These are phyloP conservation scores for Trinectes maculatus DNA, from an alignment of 2,113 vertebrate genomes.

Conservation along the genomic window DNA sequence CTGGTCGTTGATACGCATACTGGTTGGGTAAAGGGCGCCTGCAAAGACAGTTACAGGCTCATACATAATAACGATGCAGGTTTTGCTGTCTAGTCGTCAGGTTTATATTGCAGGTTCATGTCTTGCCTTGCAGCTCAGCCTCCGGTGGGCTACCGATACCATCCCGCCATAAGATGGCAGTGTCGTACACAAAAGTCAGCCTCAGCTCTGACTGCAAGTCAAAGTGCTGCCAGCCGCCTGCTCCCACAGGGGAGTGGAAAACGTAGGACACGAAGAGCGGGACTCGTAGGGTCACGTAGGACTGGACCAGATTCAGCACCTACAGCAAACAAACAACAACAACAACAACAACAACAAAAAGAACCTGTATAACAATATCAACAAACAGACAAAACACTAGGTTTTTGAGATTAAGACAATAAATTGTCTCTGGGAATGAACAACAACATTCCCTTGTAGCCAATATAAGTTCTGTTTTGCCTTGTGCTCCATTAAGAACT, in stretches of 20 bases:
- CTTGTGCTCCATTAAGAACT: background rate
- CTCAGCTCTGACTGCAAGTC: conserved; percentile 92
- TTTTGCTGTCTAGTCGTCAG: background rate
- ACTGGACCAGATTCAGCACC: conserved; percentile 96
- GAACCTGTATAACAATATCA: no score
- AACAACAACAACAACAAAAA: background rate
- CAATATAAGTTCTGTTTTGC: conserved; percentile 2
- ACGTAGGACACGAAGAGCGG: conserved; percentile 94
- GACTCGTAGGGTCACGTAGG: conserved; percentile 94
- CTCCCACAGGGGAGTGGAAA: conserved; percentile 92
- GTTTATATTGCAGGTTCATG: background rate
- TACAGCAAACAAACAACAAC: conserved; percentile 51
- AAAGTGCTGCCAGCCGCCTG: conserved; percentile 96
- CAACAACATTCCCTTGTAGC: background rate
- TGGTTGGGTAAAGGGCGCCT: conserved; percentile 95
- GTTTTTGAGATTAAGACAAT: no score
- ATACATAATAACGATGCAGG: no score
- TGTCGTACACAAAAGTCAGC: conserved; percentile 98
- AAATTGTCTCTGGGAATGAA: background rate
- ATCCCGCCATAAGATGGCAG: conserved; percentile 96
- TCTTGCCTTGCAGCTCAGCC: conserved; percentile 90
- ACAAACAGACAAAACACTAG: no score
- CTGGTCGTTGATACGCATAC: conserved; percentile 91
- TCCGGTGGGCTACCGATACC: conserved; percentile 93
- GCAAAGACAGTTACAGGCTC: conserved; percentile 24